Evolutionary conservation across 2,888 invertebrate genomes (phyloP), one percentile per base, ranked within the genome.

Genomic region (Sphaeridia pumilis): DNA sequence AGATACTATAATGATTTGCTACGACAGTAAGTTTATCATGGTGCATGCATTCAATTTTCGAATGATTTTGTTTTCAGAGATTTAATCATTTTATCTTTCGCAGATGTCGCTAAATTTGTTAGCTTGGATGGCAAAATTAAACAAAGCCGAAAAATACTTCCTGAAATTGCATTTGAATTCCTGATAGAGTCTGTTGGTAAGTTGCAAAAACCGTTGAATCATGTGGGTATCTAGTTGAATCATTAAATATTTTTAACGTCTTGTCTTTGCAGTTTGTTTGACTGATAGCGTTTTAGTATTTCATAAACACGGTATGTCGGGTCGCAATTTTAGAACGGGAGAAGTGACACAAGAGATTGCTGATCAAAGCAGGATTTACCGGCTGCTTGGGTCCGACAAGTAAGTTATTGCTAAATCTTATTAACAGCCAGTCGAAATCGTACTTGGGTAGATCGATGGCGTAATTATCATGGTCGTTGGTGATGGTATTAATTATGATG

Each of bases 271-370:
- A 93, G 94, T 97, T 68, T 90, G 90, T 71, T 76, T 97, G 66
- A 86, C 87, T 62, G 97, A 98, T 73, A 93, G 94, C 67, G 87
- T 98, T 66, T 78, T 99, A 67, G 97, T 95, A 66, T 99, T 99
- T 78, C 95, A 98, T 74, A 87, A 88, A 63, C 87, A 97, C 74
- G 98, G 98, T 67, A 85, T 98, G 76, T 88, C 93, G 77, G 94
- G 94, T 47, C 78, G 90, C 66, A 90, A 88, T 66, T 79, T 93
- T 66, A 83, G 86, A 66, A 87, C 86, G 73, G 87, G 88, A 4
- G 87, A 92, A 75, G 79, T 97, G 66, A 95, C 95, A 54, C 97
- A 98, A 76, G 95, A 98, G 76, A 93, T 98, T 67, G 82, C 83
- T 63, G 97, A 98, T 76, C 80, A 81, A 64, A 87, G 89, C 67